These are phyloP conservation scores for Toxotes lorentzi DNA, from an alignment of 2,797 vertebrate species.

Conservation along the genomic window DNA sequence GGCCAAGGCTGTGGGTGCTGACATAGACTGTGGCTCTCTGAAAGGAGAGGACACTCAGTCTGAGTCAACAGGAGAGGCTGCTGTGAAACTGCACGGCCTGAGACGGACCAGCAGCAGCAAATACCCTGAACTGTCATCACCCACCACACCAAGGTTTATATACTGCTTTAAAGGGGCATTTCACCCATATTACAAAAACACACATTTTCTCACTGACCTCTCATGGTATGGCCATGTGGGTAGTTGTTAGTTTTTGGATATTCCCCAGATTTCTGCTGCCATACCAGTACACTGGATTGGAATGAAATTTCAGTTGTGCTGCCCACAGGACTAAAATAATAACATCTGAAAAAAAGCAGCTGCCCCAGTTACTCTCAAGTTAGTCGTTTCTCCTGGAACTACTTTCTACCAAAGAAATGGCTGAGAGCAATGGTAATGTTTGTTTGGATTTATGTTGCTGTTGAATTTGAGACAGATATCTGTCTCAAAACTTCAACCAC, in stretches of 20 bases:
- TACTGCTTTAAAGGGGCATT: neutral
- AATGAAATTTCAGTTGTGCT: neutral
- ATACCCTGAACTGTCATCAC: conserved; percentile 90
- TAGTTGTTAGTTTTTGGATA: conserved; percentile 1
- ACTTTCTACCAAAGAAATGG: neutral
- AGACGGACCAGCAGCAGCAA: conserved; percentile 88
- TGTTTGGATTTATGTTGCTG: neutral
- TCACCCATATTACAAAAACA: conserved; percentile 1
- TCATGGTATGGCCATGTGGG: neutral
- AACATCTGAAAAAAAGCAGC: conserved; percentile 2
- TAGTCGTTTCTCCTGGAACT: neutral
- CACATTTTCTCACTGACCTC: neutral
- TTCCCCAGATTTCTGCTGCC: neutral
- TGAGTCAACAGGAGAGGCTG: conserved; percentile 85
- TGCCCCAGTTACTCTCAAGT: conserved; percentile 17
- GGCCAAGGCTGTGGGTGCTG: conserved; percentile 93
- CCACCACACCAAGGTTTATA: conserved; percentile 92
- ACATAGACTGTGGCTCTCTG: conserved; percentile 86
- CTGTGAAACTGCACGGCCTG: conserved; percentile 88
- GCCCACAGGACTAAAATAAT: neutral
- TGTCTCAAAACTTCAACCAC: neutral
- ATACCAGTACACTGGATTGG: neutral
- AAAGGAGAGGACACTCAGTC: conserved; percentile 76
- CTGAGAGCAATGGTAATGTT: conserved; percentile 1
- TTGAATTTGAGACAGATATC: conserved; percentile 15